Percentiles rank a stretch among this genome's conserved stretches.
phyloP scores from a whole-genome alignment of 2,888 invertebrate genomes.

The Aspidapion aeneum region DNA sequence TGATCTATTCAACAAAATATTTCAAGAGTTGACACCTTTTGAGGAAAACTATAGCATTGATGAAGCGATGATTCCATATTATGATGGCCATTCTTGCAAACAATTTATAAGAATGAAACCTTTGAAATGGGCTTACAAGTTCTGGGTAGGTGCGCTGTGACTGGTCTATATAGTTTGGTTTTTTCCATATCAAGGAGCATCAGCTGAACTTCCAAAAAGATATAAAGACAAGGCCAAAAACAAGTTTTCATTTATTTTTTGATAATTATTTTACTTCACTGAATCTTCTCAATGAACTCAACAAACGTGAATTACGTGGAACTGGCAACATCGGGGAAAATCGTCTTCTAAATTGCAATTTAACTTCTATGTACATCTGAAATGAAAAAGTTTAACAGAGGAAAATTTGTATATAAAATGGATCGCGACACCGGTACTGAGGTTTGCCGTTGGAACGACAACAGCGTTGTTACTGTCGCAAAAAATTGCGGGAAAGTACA shows the following conservation, averaged over 20 bases:
- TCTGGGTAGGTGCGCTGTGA: too few species aligned
- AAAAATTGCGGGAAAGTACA: background rate
- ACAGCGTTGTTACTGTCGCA: conserved; percentile 2
- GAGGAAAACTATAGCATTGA: background rate
- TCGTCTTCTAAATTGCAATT: background rate
- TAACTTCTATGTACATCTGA: background rate
- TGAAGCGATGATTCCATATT: background rate
- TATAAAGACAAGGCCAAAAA: background rate
- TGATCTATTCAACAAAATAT: background rate
- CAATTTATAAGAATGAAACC: background rate
- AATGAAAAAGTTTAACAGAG: background rate
- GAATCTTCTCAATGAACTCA: background rate
- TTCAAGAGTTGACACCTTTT: background rate
- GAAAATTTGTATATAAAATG: background rate
- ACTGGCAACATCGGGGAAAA: background rate
- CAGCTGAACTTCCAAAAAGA: background rate
- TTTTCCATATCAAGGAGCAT: background rate
- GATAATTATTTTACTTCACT: conserved; percentile 1
- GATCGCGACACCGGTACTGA: background rate
- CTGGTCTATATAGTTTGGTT: background rate
- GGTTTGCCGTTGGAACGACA: background rate
- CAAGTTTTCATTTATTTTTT: background rate
- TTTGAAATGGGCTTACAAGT: background rate
- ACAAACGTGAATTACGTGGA: background rate
- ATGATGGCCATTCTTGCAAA: background rate